Percentiles rank a stretch among this genome's conserved stretches.
Conservation (phyloP, 2,113 vertebrate genomes). For the Conger conger region DNA sequence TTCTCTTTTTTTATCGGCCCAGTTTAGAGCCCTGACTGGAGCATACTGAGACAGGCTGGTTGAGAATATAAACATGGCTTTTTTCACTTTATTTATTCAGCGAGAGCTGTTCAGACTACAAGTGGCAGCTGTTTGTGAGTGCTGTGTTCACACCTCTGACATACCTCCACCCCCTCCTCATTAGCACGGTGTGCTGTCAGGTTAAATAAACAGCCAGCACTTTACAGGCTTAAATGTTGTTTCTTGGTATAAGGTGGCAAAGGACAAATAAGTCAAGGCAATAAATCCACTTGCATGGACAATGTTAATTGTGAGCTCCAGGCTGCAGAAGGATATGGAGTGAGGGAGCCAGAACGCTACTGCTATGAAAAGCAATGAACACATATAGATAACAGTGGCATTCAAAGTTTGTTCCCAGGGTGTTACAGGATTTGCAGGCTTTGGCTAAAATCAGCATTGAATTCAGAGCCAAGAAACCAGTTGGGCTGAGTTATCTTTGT, state of each 20-base stretch:
- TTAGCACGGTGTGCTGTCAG: slow-evolving; percentile 17
- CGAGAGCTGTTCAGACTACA: not conserved
- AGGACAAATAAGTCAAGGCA: slow-evolving; percentile 15
- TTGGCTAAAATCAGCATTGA: not conserved
- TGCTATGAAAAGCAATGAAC: not conserved
- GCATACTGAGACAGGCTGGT: not conserved
- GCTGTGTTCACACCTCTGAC: slow-evolving; percentile 8
- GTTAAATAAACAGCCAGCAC: slow-evolving; percentile 40
- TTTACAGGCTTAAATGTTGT: slow-evolving; percentile 37
- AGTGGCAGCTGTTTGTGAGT: slow-evolving; percentile 13
- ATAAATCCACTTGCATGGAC: not conserved
- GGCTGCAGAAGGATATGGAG: not conserved
- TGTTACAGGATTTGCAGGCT: not conserved
- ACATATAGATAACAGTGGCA: not conserved
- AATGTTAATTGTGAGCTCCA: not conserved
- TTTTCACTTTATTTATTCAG: slow-evolving; percentile 12
- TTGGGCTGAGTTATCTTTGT: not conserved
- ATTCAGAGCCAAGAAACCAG: not conserved
- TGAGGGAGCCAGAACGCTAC: not conserved
- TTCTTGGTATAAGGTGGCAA: slow-evolving; percentile 28
- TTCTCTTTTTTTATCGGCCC: not conserved
- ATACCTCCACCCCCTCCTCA: not conserved
- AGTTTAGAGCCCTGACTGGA: not conserved
- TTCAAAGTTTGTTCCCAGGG: not conserved
- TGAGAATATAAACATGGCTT: not conserved